Conservation (phyloP, 1,140 invertebrate species). For the Platyscapa corneri region DNA sequence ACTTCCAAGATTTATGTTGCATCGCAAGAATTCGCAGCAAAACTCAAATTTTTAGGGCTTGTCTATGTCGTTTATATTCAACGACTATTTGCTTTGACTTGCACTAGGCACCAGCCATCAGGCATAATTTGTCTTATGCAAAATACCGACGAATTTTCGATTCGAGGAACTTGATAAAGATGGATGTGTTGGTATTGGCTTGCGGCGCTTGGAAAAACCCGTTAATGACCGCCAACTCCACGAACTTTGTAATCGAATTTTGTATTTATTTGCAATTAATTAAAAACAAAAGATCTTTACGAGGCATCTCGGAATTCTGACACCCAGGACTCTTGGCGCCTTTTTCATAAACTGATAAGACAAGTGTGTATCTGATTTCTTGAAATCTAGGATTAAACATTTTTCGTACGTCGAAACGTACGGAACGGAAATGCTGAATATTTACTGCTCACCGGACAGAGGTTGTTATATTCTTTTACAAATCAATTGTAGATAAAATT, state of each 20-base stretch:
- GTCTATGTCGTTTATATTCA: slow-evolving; percentile 7
- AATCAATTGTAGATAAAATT: neutral
- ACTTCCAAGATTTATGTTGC: slow-evolving; percentile 22
- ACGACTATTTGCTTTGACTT: neutral
- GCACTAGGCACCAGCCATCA: neutral
- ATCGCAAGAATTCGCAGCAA: neutral
- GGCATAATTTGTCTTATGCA: neutral
- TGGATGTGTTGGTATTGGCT: neutral
- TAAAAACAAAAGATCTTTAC: too few relatives aligned
- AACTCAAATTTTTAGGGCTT: neutral
- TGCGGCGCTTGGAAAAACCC: neutral
- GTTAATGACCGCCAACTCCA: neutral
- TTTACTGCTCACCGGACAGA: neutral
- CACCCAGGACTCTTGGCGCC: neutral
- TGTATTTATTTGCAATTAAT: too few relatives aligned
- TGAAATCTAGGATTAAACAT: neutral
- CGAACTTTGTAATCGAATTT: too few relatives aligned
- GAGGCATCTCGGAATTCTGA: neutral
- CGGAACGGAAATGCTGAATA: neutral
- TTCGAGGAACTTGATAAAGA: neutral
- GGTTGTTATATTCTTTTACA: neutral
- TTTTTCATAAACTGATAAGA: neutral
- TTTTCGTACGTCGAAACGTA: neutral
- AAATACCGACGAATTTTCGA: neutral
- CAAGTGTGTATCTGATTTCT: neutral